These are phyloP conservation scores for Philereme transversata DNA, from an alignment of 2,888 invertebrate genomes.

Conservation along the genomic window DNA sequence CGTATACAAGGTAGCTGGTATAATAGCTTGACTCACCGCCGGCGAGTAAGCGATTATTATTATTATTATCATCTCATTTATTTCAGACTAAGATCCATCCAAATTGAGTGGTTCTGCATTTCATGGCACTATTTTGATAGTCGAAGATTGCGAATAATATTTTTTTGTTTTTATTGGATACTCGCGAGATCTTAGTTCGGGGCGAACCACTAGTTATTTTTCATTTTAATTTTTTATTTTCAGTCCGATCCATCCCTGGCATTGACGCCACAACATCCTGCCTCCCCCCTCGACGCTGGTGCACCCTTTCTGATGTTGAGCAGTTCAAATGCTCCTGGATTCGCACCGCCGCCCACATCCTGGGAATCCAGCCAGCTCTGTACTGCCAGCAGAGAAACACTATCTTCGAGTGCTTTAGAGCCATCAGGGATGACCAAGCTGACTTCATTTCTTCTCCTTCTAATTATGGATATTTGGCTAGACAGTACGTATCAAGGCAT, in stretches of 20 bases:
- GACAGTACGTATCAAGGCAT: constrained; percentile 67
- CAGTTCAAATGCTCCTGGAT: constrained; percentile 85
- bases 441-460: constrained; percentile 86
- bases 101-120: no score
- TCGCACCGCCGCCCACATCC: constrained; percentile 76
- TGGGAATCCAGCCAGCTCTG: constrained; percentile 85
- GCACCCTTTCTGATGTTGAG: constrained; percentile 81
- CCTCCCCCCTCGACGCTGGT: constrained; percentile 82
- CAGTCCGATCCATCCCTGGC: constrained; percentile 61
- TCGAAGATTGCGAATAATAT: no score
- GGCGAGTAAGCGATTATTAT: no score
- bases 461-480: constrained; percentile 86
- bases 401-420: constrained; percentile 81
- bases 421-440: constrained; percentile 73
- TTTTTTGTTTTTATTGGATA: no score
- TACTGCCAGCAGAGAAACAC: constrained; percentile 72
- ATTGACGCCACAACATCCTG: constrained; percentile 57
- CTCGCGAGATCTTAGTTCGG: no score
- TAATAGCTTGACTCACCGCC: no score
- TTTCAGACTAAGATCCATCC: no score
- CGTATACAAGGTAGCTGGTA: no score
- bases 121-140: no score
- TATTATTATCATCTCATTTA: no score
- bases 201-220: no score
- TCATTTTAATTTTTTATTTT: no score